Evolutionary conservation across 2,888 invertebrate genomes (phyloP).

Genomic region (Aplocera efformata): DNA sequence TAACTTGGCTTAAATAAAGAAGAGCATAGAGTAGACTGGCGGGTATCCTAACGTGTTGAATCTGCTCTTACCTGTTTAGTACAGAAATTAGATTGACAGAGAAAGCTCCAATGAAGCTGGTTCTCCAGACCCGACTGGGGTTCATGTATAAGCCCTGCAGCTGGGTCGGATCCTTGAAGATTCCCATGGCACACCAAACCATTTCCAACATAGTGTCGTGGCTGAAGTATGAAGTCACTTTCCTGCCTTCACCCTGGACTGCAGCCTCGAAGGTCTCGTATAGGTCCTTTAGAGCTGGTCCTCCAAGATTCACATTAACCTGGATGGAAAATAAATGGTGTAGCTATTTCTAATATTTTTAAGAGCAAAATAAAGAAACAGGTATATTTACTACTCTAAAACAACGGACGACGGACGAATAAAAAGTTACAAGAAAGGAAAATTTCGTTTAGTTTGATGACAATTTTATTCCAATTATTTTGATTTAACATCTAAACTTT

Average conservation of each 20-base stretch:
- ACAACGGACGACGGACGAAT: no score
- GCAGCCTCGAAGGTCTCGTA: constrained; percentile 70
- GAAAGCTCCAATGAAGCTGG: constrained; percentile 84
- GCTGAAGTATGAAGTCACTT: constrained; percentile 84
- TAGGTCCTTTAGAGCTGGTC: constrained; percentile 84
- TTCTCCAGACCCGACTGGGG: constrained; percentile 82
- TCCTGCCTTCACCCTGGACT: constrained; percentile 46
- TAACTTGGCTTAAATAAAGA: no score
- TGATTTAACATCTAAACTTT: no score
- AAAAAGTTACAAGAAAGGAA: no score
- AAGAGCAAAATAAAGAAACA: no score
- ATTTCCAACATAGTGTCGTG: constrained; percentile 84
- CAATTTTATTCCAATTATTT: no score
- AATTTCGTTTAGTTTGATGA: no score
- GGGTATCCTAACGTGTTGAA: no score
- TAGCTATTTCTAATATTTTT: no score
- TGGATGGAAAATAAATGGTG: constrained; percentile 31
- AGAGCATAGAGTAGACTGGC: no score
- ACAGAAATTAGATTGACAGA: constrained; percentile 86
- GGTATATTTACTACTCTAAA: no score
- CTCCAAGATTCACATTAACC: constrained; percentile 84
- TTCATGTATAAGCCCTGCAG: constrained; percentile 80
- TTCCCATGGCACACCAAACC: constrained; percentile 82
- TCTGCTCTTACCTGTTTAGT: constrained; percentile 84
- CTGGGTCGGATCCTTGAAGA: constrained; percentile 79